These are phyloP conservation scores for Pammene fasciana DNA, from an alignment of 2,888 invertebrate species.

Conservation along the genomic window DNA sequence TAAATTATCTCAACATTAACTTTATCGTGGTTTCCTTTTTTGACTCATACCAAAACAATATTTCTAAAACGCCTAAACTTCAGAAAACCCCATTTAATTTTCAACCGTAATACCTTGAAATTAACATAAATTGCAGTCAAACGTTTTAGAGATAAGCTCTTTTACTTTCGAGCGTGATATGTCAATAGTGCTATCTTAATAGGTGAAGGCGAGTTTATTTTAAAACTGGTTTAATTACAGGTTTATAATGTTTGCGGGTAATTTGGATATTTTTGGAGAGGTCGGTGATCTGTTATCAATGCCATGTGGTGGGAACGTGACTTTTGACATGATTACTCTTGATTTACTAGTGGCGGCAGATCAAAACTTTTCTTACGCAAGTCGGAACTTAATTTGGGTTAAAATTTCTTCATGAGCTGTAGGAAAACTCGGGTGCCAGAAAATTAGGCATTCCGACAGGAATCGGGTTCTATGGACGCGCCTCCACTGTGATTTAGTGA, in stretches of 20 bases:
- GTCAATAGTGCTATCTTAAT: slow-evolving; percentile 30
- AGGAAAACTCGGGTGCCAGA: too few relatives aligned
- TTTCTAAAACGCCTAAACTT: neutral
- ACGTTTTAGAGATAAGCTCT: neutral
- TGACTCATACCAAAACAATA: neutral
- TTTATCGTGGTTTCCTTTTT: neutral
- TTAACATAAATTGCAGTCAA: neutral
- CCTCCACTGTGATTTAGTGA: too few relatives aligned
- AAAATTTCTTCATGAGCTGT: too few relatives aligned
- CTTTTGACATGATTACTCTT: slow-evolving; percentile 5
- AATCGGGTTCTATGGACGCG: too few relatives aligned
- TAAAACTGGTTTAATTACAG: slow-evolving; percentile 19
- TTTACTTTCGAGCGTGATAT: neutral
- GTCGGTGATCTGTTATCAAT: slow-evolving; percentile 30
- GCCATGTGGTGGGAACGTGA: neutral
- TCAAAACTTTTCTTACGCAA: too few relatives aligned
- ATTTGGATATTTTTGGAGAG: slow-evolving; percentile 25
- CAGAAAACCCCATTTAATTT: too few relatives aligned
- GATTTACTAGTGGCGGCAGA: too few relatives aligned
- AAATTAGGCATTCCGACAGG: too few relatives aligned
- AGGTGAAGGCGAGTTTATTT: slow-evolving; percentile 32
- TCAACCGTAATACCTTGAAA: neutral
- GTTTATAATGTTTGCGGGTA: slow-evolving; percentile 19
- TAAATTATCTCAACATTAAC: neutral
- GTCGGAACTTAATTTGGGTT: too few relatives aligned